These are phyloP conservation scores for Parnassius glacialis DNA, from an alignment of 2,888 invertebrate species.

Conservation along the genomic window DNA sequence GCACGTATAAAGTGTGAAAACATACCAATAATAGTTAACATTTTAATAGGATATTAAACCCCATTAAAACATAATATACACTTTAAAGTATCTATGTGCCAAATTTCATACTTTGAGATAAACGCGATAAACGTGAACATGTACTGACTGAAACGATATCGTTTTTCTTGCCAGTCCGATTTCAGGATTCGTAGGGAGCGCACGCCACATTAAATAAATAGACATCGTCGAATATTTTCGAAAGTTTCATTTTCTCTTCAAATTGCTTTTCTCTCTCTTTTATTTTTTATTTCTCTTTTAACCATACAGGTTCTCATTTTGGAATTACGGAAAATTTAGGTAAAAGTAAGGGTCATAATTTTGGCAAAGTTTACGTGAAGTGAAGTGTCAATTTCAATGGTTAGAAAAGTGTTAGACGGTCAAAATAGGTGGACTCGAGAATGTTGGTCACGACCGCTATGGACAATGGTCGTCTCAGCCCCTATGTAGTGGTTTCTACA, in stretches of 20 bases:
- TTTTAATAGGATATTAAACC: too few relatives aligned
- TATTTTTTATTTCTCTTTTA: background rate
- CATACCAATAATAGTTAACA: too few relatives aligned
- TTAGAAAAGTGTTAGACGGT: conserved; percentile 41
- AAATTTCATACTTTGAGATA: conserved; percentile 21
- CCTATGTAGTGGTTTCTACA: conserved; percentile 51
- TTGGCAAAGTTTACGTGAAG: background rate
- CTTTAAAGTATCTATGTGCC: background rate
- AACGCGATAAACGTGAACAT: conserved; percentile 19
- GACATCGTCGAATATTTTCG: conserved; percentile 31
- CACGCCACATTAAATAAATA: conserved; percentile 35
- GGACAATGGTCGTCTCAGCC: conserved; percentile 41
- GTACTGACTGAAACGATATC: conserved; percentile 7
- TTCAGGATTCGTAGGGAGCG: conserved; percentile 41
- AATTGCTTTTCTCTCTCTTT: conserved; percentile 2
- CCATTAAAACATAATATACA: background rate
- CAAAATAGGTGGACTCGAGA: conserved; percentile 62
- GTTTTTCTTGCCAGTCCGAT: conserved; percentile 42
- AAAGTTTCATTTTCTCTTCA: conserved; percentile 27
- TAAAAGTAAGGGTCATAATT: too few relatives aligned
- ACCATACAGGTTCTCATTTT: too few relatives aligned
- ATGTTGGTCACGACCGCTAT: conserved; percentile 33
- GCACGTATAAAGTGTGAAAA: too few relatives aligned
- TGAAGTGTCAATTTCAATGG: conserved; percentile 38
- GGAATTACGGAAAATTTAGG: too few relatives aligned